Percentiles rank a stretch among this genome's conserved stretches.
These are phyloP conservation scores for Onychomys torridus DNA, from an alignment of 2,797 vertebrate species.

Conservation along the genomic window DNA sequence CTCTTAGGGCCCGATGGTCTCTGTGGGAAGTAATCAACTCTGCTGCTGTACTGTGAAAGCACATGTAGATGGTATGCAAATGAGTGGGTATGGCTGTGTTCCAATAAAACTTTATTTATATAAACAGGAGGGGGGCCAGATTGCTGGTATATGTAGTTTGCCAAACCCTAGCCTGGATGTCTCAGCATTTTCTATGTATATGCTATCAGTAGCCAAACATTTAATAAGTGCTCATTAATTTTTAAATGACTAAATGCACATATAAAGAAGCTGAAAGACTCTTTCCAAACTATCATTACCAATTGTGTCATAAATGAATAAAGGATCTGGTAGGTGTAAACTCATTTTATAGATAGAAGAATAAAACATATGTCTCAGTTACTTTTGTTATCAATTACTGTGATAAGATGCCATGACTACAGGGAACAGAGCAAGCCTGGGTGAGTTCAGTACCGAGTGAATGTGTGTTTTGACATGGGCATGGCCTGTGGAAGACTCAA, in stretches of 20 bases:
- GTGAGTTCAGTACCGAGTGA: not conserved
- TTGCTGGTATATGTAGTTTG: not conserved
- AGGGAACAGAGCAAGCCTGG: not conserved
- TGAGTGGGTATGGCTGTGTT: not conserved
- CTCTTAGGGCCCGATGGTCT: not conserved
- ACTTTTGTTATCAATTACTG: not conserved
- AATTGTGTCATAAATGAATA: conserved; percentile 20
- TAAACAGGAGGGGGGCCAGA: not conserved
- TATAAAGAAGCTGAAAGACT: conserved; percentile 6
- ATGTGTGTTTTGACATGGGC: not conserved
- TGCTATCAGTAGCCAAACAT: not conserved
- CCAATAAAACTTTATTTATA: conserved; percentile 65
- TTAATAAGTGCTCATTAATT: not conserved
- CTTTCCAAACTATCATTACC: not conserved
- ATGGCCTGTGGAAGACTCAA: not conserved
- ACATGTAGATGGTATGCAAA: not conserved
- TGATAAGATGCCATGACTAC: not conserved
- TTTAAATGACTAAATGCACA: not conserved
- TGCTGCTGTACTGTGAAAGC: not conserved
- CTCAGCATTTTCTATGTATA: not conserved
- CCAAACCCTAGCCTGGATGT: not conserved
- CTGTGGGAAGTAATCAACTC: not conserved
- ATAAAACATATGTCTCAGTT: not conserved
- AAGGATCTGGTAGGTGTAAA: not conserved
- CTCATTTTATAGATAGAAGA: not conserved